Evolutionary conservation across 2,888 invertebrate species (phyloP).

Genomic region (Bedellia somnulentella): DNA sequence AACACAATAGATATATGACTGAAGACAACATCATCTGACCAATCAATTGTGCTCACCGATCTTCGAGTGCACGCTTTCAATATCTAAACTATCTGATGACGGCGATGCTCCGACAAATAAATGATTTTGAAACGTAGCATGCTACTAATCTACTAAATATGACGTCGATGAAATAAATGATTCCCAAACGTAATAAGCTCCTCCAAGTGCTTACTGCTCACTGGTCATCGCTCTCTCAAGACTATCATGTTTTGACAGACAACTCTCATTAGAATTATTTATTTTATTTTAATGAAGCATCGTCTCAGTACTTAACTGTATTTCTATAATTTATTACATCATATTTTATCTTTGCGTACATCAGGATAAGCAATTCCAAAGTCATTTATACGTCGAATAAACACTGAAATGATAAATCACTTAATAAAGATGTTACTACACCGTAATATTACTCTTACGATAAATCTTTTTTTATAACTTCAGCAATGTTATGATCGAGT

Average conservation of each 20-base stretch:
- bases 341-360: not conserved
- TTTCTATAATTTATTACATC: not conserved
- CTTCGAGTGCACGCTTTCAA: no score
- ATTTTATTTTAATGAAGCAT: conserved; percentile 32
- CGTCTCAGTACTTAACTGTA: conserved; percentile 2
- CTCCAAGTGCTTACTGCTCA: no score
- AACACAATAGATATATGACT: no score
- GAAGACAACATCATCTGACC: no score
- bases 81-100: conserved; percentile 39
- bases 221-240: not conserved
- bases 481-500: conserved; percentile 23
- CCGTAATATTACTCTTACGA: conserved; percentile 24
- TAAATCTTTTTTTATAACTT: conserved; percentile 40
- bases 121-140: conserved; percentile 44
- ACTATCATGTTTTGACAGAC: conserved; percentile 12
- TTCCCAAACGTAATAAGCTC: no score
- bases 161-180: no score
- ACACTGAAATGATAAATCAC: conserved; percentile 2
- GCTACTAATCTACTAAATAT: no score
- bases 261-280: conserved; percentile 43
- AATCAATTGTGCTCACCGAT: no score
- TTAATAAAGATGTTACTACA: conserved; percentile 20
- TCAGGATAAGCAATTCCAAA: not conserved
- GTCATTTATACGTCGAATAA: not conserved
- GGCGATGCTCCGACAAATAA: conserved; percentile 40